Base-by-base conservation (phyloP, 2,113 vertebrate species). In the Malurus melanocephalus region DNA sequence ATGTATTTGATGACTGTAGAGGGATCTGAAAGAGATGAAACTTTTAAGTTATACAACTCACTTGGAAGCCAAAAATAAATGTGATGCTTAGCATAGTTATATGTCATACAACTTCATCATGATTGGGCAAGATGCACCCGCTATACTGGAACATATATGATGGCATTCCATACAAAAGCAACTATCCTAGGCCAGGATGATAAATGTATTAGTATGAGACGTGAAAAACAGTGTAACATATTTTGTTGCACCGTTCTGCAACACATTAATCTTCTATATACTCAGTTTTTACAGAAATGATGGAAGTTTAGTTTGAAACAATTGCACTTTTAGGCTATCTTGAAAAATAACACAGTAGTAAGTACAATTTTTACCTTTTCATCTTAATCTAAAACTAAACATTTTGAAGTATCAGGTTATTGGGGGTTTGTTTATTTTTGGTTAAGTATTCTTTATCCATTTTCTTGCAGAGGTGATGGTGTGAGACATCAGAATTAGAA, bases 371-470 rank as follows among this genome's bases (percentile, higher is more conserved):
- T 68, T 72, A 42, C 18, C 10, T 10, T 55, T 55, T 42, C 19
- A 26, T 48, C 22, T 56, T 51, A 67, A 66, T 78, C 53, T 38
- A 51, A 81, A 19, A 7, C 6, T 19, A 45, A 74, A 3, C 2
- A 30, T 84, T 78, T 59, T 60, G 18, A 86, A n/a, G 4, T 35
- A 51, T 12, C 8, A 40, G 14, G 24, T 46, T 13, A 32, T 11
- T 65, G 6, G 3, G 1, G 1, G 1, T 6, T 49, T 56, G 1
- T 7, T 52, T 38, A 3, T 11, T 45, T 62, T 23, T 38, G 2
- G 2, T 56, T 11, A 10, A 8, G 2, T 26, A 57, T 90, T 30
- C 57, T 24, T 55, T n/a, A 13, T 52, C 52, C 16, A 45, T 38
- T 88, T 78, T 74, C 33, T 27, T 42, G 2, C 4, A 3, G 9